Evolutionary conservation across 37 sponge, comb jelly and placozoan genomes (phyloP).

Genomic region (Aplysina aerophoba): DNA sequence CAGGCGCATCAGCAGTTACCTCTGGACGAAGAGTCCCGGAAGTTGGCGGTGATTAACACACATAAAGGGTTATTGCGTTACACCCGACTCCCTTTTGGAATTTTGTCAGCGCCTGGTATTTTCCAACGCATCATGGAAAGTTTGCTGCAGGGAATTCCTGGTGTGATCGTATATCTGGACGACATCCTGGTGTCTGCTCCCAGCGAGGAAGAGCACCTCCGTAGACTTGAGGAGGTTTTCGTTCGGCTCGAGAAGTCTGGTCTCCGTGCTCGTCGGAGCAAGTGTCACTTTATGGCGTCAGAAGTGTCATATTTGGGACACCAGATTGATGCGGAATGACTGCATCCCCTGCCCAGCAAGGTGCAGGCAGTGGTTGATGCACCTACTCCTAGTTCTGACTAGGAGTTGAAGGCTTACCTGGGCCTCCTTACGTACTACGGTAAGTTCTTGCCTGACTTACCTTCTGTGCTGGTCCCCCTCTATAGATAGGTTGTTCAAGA

Average conservation of each 20-base stretch:
- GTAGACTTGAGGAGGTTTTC: conserved; percentile 17
- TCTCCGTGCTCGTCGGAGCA: neutral
- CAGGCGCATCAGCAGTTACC: conserved; percentile 37
- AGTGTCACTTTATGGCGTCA: conserved; percentile 34
- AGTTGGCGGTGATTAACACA: conserved; percentile 38
- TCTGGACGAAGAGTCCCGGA: conserved; percentile 29
- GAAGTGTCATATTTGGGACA: conserved; percentile 35
- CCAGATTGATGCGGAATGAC: conserved; percentile 40
- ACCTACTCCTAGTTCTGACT: neutral
- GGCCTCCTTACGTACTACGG: conserved; percentile 16
- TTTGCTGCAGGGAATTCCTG: conserved; percentile 40
- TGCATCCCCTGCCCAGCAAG: conserved; percentile 38
- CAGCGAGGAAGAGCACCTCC: conserved; percentile 16
- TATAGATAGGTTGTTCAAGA: neutral
- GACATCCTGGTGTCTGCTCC: conserved; percentile 41
- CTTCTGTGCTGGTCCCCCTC: neutral
- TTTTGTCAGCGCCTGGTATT: conserved; percentile 41
- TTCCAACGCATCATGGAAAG: conserved; percentile 44
- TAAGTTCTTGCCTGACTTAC: conserved; percentile 28
- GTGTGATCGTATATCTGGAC: conserved; percentile 39
- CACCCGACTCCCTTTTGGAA: conserved; percentile 34
- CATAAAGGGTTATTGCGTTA: conserved; percentile 34
- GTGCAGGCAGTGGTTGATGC: conserved; percentile 19
- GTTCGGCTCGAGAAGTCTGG: conserved; percentile 3
- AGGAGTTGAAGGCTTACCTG: conserved; percentile 17